phyloP scores from a whole-genome alignment of 2,888 invertebrate genomes.

The Disparrhopalites patrizii region DNA sequence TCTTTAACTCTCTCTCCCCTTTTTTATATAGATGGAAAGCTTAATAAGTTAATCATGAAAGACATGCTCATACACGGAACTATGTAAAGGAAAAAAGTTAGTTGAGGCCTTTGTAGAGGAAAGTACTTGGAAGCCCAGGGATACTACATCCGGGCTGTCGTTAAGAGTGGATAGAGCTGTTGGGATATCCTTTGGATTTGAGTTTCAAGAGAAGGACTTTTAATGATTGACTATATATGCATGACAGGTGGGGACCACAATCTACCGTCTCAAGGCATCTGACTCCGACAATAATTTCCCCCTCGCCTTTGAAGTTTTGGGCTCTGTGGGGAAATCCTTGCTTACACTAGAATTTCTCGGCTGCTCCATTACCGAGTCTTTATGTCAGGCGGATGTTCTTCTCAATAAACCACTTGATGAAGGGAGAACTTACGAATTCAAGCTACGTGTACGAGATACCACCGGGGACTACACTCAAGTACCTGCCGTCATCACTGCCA shows the following conservation, averaged over 20 bases:
- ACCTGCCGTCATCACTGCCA: conserved; percentile 75
- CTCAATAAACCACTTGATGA: conserved; percentile 70
- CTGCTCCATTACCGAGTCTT: conserved; percentile 79
- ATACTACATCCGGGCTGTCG: too few relatives aligned
- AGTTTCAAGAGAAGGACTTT: too few relatives aligned
- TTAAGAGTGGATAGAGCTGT: too few relatives aligned
- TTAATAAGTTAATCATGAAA: too few relatives aligned
- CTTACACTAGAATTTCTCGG: conserved; percentile 75
- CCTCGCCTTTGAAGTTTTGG: conserved; percentile 71
- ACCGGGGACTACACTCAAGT: conserved; percentile 71
- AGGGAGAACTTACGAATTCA: conserved; percentile 48
- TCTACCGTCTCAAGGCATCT: conserved; percentile 80
- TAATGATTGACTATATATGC: conserved; percentile 4
- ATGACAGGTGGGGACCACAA: conserved; percentile 65
- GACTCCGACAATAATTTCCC: conserved; percentile 86
- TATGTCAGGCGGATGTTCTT: conserved; percentile 83
- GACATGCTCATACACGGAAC: too few relatives aligned
- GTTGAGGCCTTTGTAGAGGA: too few relatives aligned
- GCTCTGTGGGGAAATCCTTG: conserved; percentile 68
- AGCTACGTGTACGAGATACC: conserved; percentile 60
- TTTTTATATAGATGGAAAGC: too few relatives aligned
- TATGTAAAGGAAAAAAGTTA: too few relatives aligned
- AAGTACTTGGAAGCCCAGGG: too few relatives aligned
- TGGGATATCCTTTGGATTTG: too few relatives aligned
- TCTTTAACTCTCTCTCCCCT: too few relatives aligned